Percentiles rank a stretch among this genome's conserved stretches.
phyloP scores from a whole-genome alignment of 2,888 invertebrate species.

The Ypsolopha sequella region DNA sequence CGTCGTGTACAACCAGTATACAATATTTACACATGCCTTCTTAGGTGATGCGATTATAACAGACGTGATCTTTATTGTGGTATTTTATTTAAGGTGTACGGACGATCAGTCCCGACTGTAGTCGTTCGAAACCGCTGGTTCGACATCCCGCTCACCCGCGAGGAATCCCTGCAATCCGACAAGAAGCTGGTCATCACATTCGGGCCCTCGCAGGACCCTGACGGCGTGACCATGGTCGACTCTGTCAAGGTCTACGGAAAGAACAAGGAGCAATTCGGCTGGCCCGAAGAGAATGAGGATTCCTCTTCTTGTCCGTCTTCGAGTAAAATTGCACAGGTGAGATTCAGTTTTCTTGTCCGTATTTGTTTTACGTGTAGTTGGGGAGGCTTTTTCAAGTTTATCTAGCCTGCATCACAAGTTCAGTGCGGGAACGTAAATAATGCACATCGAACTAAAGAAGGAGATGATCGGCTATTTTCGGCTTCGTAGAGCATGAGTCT shows the following conservation, averaged over 20 bases:
- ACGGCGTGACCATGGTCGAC: conserved; percentile 93
- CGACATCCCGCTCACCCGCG: conserved; percentile 93
- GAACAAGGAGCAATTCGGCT: conserved; percentile 95
- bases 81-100: conserved; percentile 67
- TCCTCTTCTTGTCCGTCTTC: conserved; percentile 56
- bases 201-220: conserved; percentile 87
- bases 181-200: conserved; percentile 89
- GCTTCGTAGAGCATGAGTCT: too few relatives aligned
- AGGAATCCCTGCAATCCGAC: conserved; percentile 93
- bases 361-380: too few relatives aligned
- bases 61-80: too few relatives aligned
- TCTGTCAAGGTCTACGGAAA: conserved; percentile 94
- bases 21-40: too few relatives aligned
- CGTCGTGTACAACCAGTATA: too few relatives aligned
- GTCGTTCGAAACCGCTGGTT: conserved; percentile 91
- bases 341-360: too few relatives aligned
- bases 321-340: conserved; percentile 53
- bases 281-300: conserved; percentile 97
- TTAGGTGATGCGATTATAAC: too few relatives aligned
- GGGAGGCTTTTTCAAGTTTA: too few relatives aligned
- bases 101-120: conserved; percentile 78
- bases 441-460: too few relatives aligned
- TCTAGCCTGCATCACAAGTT: too few relatives aligned
- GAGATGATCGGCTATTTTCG: too few relatives aligned
- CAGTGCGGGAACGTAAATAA: too few relatives aligned